Evolutionary conservation across 2,888 invertebrate genomes (phyloP), one percentile per base, ranked within the genome.

Genomic region (Sesia apiformis): DNA sequence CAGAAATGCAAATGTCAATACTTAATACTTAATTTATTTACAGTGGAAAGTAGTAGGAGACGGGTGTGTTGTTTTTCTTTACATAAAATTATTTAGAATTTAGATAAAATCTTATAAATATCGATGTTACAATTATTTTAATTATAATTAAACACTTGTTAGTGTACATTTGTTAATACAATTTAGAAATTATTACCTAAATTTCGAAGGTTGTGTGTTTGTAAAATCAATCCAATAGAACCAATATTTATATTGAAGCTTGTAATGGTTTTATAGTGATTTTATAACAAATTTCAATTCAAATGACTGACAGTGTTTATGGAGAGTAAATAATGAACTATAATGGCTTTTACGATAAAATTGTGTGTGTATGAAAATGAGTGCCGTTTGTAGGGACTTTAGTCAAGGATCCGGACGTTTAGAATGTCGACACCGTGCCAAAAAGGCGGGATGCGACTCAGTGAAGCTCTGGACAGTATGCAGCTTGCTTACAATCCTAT

Each of bases 401-500:
- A 46, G 46, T 46, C 46, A 46, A 7, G 46, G 46, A 67, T 70
- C 67, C 58, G 63, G 69, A 69, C 57, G 54, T 43, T 70, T 63
- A 72, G 67, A 62, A 86, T 84, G 87, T 81, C 86, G 65, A 70
- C 78, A 55, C 82, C 88, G 63, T 89, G 89, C 72, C 81, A 81
- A 66, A 89, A 86, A 74, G 84, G 90, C 72, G 91, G 91, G 74
- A 84, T 92, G 76, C 91, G 91, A 59, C 86, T 94, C 59, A 93
- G 93, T 71, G 93, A 93, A 78, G 93, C 94, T 54, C 80, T 94
- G 66, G 93, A 94, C 72, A 93, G 91, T 75, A 93, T 94, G 87
- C 93, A 94, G 61, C 80, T 94, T 60, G 93, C 94, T 3, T 94
- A 94, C 79, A 94, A 93, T 74, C 94, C 94, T 7, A 90, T 93